Evolutionary conservation across 2,888 invertebrate genomes (phyloP).

Genomic region (Alloplasta piceator): DNA sequence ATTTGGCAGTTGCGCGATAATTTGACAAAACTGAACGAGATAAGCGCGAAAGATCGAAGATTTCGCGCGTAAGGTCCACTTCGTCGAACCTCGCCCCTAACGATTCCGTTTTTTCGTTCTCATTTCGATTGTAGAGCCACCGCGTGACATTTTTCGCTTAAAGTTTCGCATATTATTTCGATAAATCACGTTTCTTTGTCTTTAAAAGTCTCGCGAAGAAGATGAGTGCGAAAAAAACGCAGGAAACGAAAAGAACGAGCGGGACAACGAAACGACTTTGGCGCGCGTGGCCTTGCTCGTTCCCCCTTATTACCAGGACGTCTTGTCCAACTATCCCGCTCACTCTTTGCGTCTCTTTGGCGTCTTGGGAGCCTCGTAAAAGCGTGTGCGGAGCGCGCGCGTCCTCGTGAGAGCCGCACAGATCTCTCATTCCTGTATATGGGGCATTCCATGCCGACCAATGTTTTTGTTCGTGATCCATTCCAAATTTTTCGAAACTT

Average conservation of each 20-base stretch:
- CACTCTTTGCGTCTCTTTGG: conserved; percentile 36
- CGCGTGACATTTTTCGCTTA: too few relatives aligned
- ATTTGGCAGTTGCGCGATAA: too few relatives aligned
- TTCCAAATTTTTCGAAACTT: too few relatives aligned
- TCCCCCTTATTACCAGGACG: conserved; percentile 76
- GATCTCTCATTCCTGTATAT: conserved; percentile 28
- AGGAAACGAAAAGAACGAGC: conserved; percentile 41
- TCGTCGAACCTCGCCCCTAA: too few relatives aligned
- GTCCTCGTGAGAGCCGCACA: conserved; percentile 25
- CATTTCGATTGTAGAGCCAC: too few relatives aligned
- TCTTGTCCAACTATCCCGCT: conserved; percentile 71
- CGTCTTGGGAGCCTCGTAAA: conserved; percentile 54
- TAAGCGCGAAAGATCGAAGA: too few relatives aligned
- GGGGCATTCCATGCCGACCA: conserved; percentile 35
- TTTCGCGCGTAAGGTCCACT: too few relatives aligned
- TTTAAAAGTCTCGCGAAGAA: background rate
- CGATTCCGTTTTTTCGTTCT: too few relatives aligned
- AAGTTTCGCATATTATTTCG: too few relatives aligned
- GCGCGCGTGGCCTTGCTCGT: conserved; percentile 72
- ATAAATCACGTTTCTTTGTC: too few relatives aligned
- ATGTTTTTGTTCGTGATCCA: conserved; percentile 10
- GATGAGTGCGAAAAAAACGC: background rate
- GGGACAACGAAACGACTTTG: conserved; percentile 58
- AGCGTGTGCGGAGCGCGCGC: conserved; percentile 43
- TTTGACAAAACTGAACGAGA: too few relatives aligned